Percentiles rank a stretch among this genome's conserved stretches.
phyloP scores from a whole-genome alignment of 2,888 invertebrate genomes.

The Eilema griseolum region DNA sequence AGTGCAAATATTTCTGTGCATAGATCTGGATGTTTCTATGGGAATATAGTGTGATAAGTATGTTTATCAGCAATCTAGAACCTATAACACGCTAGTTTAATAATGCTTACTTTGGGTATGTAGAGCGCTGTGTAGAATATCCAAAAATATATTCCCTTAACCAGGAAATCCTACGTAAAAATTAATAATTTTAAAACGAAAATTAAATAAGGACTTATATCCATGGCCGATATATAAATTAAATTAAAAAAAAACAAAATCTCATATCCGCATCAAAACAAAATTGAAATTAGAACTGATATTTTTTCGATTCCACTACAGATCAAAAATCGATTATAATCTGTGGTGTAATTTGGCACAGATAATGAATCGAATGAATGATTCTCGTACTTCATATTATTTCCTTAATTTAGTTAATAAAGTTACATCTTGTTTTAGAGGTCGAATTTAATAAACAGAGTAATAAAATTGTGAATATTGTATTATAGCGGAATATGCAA shows the following conservation, averaged over 20 bases:
- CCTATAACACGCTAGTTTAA: too few species aligned
- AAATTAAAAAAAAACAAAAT: neutral
- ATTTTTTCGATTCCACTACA: constrained; percentile 5
- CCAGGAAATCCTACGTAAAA: constrained; percentile 5
- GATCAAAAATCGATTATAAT: constrained; percentile 13
- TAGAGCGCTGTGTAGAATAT: too few species aligned
- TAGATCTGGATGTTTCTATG: too few species aligned
- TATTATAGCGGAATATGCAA: constrained; percentile 9
- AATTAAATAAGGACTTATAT: too few species aligned
- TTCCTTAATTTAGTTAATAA: constrained; percentile 15
- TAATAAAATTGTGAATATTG: constrained; percentile 11
- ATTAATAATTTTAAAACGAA: neutral
- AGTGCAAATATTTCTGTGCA: too few species aligned
- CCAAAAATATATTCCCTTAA: too few species aligned
- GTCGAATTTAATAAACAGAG: constrained; percentile 14
- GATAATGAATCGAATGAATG: constrained; percentile 14
- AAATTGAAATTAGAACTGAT: constrained; percentile 11
- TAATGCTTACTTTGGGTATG: too few species aligned
- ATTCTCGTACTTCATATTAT: constrained; percentile 7
- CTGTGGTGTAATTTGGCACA: constrained; percentile 18
- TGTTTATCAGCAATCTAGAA: too few species aligned
- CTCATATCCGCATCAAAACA: constrained; percentile 10
- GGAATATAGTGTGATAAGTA: too few species aligned
- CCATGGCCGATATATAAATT: too few species aligned
- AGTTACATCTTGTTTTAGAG: constrained; percentile 6